Base-by-base conservation (phyloP, 1,140 invertebrate genomes). In the Cyclargus thomasi region DNA sequence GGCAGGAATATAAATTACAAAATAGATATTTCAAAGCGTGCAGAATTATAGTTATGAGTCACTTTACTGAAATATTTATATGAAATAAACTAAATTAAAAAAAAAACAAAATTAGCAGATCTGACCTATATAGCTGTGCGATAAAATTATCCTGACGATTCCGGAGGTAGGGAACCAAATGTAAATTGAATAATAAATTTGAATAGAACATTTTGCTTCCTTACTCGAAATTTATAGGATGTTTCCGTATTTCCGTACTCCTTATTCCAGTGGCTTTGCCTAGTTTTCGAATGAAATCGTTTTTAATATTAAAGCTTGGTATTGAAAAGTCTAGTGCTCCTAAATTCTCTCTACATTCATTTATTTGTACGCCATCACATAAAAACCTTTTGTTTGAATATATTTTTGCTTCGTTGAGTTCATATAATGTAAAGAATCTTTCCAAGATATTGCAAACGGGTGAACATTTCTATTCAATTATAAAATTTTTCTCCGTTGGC, bases 151-250 rank as follows among this genome's bases (percentile, higher is more conserved):
- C 3, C 21, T 20, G 21, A 59, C n/a, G n/a, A 59, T 21, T 11
- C 17, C 55, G 10, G 55, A 18, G 55, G 55, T 57, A 20, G 17
- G 21, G 55, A 59, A 59, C 18, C 18, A 59, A 59, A 59, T 59
- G 17, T 59, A 59, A 59, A 55, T 55, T 55, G 53, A 55, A 55
- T 55, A 55, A 55, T 55, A 55, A 55, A 55, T n/a, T n/a, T 53
- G 16, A 55, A 55, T 55, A 17, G 3, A 17, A 55, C 53, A 55
- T 55, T 55, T 55, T 17, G 53, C 53, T 55, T 53, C 47, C n/a
- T 17, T 59, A 59, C 55, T 18, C 20, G 18, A 59, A 59, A 59
- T 59, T 59, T 59, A 59, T 59, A 11, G 20, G 55, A 22, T 21
- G 17, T 59, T 20, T 59, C 55, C 18, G 17, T 59, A 21, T 11